A percentile compares a stretch with the other conserved stretches of the same genome.
These are phyloP conservation scores for Drosophila busckii DNA, from an alignment of 1,140 invertebrate species.

Conservation along the genomic window DNA sequence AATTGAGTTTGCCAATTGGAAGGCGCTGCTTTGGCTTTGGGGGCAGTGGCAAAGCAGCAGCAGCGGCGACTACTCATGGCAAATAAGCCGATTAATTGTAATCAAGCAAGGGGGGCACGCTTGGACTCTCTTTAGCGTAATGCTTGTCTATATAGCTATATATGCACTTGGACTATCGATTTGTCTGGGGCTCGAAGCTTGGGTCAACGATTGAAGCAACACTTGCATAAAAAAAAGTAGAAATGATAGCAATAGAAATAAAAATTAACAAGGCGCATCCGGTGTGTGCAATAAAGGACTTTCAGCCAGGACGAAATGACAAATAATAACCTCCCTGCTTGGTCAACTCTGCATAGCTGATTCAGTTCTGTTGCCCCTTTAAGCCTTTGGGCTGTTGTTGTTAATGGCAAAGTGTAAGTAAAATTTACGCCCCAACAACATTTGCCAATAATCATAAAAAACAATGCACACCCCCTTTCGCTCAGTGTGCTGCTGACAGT, in stretches of 20 bases:
- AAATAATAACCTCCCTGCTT: conserved; percentile 77
- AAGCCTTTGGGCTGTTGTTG: background rate
- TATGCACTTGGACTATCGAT: conserved; percentile 73
- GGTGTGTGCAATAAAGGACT: conserved; percentile 5
- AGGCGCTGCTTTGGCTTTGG: too few species aligned
- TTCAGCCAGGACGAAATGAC: conserved; percentile 54
- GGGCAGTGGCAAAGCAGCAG: too few species aligned
- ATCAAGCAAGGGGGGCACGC: conserved; percentile 55
- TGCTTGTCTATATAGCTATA: too few species aligned
- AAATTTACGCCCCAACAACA: conserved; percentile 58
- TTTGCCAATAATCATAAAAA: conserved; percentile 73
- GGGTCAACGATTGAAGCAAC: conserved; percentile 61
- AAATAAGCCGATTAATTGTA: conserved; percentile 77
- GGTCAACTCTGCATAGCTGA: too few species aligned
- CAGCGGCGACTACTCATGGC: too few species aligned
- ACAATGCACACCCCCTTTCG: too few species aligned
- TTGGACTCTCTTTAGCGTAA: too few species aligned
- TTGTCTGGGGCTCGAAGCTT: conserved; percentile 52
- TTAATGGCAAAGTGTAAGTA: conserved; percentile 63
- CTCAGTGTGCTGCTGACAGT: conserved; percentile 63
- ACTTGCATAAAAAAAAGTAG: conserved; percentile 37
- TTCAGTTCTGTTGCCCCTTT: background rate
- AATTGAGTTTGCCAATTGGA: too few species aligned
- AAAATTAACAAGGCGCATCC: conserved; percentile 23
- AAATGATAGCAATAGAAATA: conserved; percentile 1